Evolutionary conservation across 2,113 vertebrate species (phyloP), one percentile per base, ranked within the genome.

Genomic region (Hylia prasina): DNA sequence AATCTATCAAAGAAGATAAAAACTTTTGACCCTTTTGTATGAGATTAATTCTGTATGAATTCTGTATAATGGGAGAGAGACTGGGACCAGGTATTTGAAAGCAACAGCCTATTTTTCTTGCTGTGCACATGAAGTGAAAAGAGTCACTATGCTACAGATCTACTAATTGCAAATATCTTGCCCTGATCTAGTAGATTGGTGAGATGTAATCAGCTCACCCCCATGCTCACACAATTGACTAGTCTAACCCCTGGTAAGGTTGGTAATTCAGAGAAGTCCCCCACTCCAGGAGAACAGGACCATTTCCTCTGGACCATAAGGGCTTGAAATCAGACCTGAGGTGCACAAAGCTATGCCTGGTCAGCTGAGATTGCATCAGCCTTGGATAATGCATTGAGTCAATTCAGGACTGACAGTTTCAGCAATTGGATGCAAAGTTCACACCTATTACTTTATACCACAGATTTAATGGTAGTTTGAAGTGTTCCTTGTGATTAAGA

Each of bases 281-380:
- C 30, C 10, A 6, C 31, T 13, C 14, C 37, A 66, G 64, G 75
- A 76, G 11, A 39, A 19, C 7, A 45, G 28, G 33, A 4, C 15
- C 4, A 0, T 39, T 76, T 76, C 13, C 18, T 81, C 24, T 24
- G 30, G 7, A 50, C 11, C 33, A 68, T 18, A 35, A 9, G 27
- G 47, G 33, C 37, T 60, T 56, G 35, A 54, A 81, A 61, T 60
- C 51, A 81, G 23, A 31, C 51, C 35, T 50, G 1, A 4, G 31
- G 7, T 2, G 2, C 47, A 44, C 24, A 25, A 7, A 65, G 8
- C n/a, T 53, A 0, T 35, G n/a, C 17, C 30, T 70, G 5, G 3
- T 20, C 66, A 33, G 15, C 28, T 65, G 63, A 35, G 35, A 21
- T n/a, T 48, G 57, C 30, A 53, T 33, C 77, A 73, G 44, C n/a